phyloP scores from a whole-genome alignment of 2,888 invertebrate species.

The Oxytorus armatus region DNA sequence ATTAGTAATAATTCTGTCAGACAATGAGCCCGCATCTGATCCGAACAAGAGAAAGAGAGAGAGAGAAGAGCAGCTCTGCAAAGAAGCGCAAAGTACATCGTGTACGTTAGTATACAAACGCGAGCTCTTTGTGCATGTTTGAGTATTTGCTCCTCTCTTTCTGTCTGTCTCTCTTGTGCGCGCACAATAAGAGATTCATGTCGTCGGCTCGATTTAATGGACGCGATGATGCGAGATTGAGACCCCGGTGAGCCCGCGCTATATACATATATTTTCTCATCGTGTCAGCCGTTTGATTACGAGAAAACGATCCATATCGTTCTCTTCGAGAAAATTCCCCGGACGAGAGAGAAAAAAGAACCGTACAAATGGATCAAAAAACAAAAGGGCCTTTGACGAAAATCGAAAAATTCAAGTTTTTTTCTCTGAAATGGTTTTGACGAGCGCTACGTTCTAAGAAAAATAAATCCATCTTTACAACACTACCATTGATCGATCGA shows the following conservation, averaged over 20 bases:
- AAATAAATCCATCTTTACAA: too few relatives aligned
- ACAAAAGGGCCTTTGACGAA: neutral
- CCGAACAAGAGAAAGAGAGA: slow-evolving; percentile 69
- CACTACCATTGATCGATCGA: too few relatives aligned
- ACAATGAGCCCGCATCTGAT: slow-evolving; percentile 79
- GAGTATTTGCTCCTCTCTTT: slow-evolving; percentile 7
- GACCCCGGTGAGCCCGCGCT: slow-evolving; percentile 34
- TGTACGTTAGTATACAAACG: slow-evolving; percentile 22
- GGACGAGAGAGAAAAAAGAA: neutral
- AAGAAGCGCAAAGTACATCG: slow-evolving; percentile 41
- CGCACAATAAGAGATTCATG: slow-evolving; percentile 71
- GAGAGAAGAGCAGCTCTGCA: slow-evolving; percentile 59
- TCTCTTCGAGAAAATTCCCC: slow-evolving; percentile 27
- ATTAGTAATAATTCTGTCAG: slow-evolving; percentile 80
- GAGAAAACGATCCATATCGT: neutral
- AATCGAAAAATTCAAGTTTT: neutral
- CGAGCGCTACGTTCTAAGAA: too few relatives aligned
- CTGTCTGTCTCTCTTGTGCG: slow-evolving; percentile 36
- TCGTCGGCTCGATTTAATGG: slow-evolving; percentile 68
- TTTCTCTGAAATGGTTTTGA: too few relatives aligned
- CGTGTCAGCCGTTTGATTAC: slow-evolving; percentile 15
- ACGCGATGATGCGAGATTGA: slow-evolving; percentile 62
- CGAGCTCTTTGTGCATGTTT: slow-evolving; percentile 26
- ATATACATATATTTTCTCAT: slow-evolving; percentile 14
- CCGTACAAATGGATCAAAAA: neutral